Evolutionary conservation across 1,140 invertebrate species (phyloP).

Genomic region (Hyles euphorbiae): DNA sequence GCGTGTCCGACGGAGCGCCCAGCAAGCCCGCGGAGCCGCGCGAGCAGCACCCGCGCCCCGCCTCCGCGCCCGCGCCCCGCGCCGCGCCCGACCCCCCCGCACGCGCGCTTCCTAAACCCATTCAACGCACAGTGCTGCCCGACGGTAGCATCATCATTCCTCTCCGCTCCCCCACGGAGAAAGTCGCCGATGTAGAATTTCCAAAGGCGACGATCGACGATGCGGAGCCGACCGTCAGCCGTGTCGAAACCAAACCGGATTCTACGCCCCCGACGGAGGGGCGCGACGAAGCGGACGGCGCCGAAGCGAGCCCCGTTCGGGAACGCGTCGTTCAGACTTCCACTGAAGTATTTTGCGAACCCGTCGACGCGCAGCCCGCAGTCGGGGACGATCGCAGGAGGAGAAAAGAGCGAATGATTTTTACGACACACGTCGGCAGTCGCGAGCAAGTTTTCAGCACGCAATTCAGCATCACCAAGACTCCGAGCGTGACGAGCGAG

Average conservation of each 20-base stretch:
- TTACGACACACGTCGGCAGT: conserved; percentile 62
- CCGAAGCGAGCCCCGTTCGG: not conserved
- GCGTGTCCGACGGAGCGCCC: conserved; percentile 12
- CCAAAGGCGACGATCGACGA: not conserved
- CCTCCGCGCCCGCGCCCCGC: conserved; percentile 47
- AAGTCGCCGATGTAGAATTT: conserved; percentile 12
- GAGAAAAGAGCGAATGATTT: conserved; percentile 48
- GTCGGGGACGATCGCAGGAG: conserved; percentile 18
- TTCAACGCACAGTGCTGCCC: conserved; percentile 58
- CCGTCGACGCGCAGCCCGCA: conserved; percentile 2
- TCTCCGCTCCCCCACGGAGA: conserved; percentile 73
- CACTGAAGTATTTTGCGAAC: conserved; percentile 2
- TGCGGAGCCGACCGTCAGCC: not conserved
- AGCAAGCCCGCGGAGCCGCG: conserved; percentile 16
- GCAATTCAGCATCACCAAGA: conserved; percentile 67
- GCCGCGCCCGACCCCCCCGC: conserved; percentile 21
- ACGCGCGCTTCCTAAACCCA: conserved; percentile 31
- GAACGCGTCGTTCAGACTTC: not conserved
- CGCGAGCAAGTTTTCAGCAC: conserved; percentile 64
- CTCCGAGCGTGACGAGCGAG: conserved; percentile 62
- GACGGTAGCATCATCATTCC: conserved; percentile 75
- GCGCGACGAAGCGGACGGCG: conserved; percentile 4
- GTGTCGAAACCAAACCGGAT: not conserved
- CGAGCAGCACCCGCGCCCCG: conserved; percentile 34
- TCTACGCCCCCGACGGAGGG: not conserved